Base-by-base conservation (phyloP, 2,113 vertebrate genomes). In the Tapirus terrestris region DNA sequence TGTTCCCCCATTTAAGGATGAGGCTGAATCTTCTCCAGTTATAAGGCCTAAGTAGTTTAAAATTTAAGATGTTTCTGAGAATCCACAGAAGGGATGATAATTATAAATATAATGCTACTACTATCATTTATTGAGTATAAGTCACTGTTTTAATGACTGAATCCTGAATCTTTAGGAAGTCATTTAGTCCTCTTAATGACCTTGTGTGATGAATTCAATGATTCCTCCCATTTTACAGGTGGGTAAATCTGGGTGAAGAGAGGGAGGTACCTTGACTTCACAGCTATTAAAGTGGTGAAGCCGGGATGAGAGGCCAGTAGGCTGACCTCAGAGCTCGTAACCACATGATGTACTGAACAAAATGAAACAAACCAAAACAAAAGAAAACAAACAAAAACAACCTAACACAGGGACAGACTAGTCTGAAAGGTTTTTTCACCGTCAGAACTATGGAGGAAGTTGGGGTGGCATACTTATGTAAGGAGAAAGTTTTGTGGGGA, bases 151-250 rank as follows among this genome's bases (percentile, higher is more conserved):
- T 88, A 84, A 90, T 90, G 61, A 63, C 4, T 60, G 31, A 61
- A 82, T 4, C 12, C 29, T 92, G 75, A 95, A 77, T 65, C 96
- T 94, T 97, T 84, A 92, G 29, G n/a, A 93, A 72, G 39, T 58
- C 29, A 48, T 67, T 80, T 90, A 70, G 60, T 67, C 4, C 23
- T 88, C 3, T 65, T 56, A 51, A 68, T 60, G 33, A 92, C 3
- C 36, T 89, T 58, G 5, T 53, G 17, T 53, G 20, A 72, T 63
- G 51, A 67, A 63, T 75, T 79, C 45, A 84, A 58, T 61, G 87
- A 90, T 76, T 90, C 3, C 4, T 72, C 39, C 23, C 27, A 90
- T 73, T 80, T 97, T 53, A 65, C 5, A 36, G 43, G 8, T 70
- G 3, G n/a, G 21, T 43, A 29, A 29, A 93, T 83, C 70, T 51